Conservation (phyloP, 2,888 invertebrate genomes). For the Tigriopus californicus region DNA sequence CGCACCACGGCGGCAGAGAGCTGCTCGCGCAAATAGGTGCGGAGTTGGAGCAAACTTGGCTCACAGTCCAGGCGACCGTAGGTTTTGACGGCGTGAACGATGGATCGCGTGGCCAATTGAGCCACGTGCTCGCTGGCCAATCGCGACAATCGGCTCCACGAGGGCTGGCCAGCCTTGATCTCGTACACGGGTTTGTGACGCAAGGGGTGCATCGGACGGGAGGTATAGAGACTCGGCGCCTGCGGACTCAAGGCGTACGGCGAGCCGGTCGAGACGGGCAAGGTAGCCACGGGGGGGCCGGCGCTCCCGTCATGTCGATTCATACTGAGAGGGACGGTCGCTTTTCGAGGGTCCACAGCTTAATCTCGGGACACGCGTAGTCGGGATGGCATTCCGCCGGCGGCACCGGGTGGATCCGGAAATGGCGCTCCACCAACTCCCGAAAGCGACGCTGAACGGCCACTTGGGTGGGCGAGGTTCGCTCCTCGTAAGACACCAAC, state of each 20-base stretch:
- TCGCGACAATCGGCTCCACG: neutral
- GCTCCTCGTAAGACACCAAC: neutral
- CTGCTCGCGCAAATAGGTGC: neutral
- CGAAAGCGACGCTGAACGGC: neutral
- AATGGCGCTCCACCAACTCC: neutral
- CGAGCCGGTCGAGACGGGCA: too few species aligned
- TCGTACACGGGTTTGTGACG: neutral
- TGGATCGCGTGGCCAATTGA: neutral
- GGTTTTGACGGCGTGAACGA: neutral
- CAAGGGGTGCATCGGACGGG: too few species aligned
- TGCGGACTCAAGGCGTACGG: too few species aligned
- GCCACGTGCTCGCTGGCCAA: constrained; percentile 1
- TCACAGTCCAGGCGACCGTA: neutral
- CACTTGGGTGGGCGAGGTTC: neutral
- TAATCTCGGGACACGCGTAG: too few species aligned
- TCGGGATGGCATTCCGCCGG: neutral
- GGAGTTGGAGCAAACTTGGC: neutral
- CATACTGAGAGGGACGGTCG: too few species aligned
- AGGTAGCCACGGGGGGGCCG: too few species aligned
- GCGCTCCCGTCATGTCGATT: too few species aligned
- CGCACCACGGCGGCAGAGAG: neutral
- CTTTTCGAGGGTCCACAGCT: too few species aligned
- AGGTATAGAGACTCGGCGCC: too few species aligned
- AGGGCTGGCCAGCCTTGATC: neutral
- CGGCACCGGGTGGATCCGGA: neutral